A percentile compares a stretch with the other conserved stretches of the same genome.
These are phyloP conservation scores for Mus spretus DNA, from an alignment of 2,797 vertebrate species.

Conservation along the genomic window DNA sequence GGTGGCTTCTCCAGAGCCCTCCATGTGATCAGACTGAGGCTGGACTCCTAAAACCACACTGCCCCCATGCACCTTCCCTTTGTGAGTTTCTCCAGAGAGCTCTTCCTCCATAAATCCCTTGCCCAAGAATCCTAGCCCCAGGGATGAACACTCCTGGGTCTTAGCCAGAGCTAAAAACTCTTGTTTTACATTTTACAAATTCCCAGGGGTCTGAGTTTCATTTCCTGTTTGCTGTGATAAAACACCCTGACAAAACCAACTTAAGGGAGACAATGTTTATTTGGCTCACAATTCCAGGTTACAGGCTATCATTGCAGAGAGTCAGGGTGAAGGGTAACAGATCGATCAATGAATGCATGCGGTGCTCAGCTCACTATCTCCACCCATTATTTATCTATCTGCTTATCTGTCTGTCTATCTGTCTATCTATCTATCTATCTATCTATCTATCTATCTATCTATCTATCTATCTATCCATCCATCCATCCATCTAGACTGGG, in stretches of 20 bases:
- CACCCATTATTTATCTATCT: background rate
- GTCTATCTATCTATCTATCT: too few species aligned
- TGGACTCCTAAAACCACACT: background rate
- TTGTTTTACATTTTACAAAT: background rate
- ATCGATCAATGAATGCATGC: background rate
- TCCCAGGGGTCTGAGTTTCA: background rate
- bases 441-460: background rate
- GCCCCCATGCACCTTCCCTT: too few species aligned
- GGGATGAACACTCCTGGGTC: background rate
- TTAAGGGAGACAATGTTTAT: background rate
- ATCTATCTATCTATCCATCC: background rate
- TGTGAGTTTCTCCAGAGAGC: background rate
- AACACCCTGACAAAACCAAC: background rate
- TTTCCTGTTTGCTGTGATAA: background rate
- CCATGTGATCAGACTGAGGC: background rate
- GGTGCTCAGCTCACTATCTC: background rate
- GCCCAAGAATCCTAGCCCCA: background rate
- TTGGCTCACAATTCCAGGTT: background rate
- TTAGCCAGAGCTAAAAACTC: background rate
- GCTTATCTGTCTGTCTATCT: too few species aligned
- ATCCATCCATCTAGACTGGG: background rate
- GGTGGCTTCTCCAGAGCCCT: background rate
- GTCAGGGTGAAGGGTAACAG: too few species aligned
- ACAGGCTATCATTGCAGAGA: too few species aligned
- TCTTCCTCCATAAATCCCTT: background rate